phyloP scores from a whole-genome alignment of 2,113 vertebrate genomes.

The Cephalophus harveyi region DNA sequence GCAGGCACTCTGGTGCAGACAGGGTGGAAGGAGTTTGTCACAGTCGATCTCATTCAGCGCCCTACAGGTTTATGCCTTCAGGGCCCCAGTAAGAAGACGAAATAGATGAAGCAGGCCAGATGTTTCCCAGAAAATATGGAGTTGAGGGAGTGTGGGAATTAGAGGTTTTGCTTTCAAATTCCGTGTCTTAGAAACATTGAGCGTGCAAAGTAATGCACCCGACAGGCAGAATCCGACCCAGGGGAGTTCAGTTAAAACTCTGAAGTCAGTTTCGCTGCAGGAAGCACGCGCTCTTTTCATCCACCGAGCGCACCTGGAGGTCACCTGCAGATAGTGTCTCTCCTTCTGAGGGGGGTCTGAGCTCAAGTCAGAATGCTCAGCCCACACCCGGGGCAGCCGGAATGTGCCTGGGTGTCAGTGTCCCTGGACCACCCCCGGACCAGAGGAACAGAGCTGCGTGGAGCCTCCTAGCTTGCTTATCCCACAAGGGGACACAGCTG shows the following conservation, averaged over 20 bases:
- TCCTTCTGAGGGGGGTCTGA: neutral
- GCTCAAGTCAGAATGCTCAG: neutral
- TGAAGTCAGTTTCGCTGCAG: neutral
- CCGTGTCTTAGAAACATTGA: neutral
- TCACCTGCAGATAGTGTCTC: neutral
- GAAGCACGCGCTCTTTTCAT: neutral
- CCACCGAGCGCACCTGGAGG: neutral
- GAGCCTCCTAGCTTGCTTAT: neutral
- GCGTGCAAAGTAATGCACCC: neutral
- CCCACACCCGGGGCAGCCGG: neutral
- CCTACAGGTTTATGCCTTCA: neutral
- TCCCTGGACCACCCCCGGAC: accelerated
- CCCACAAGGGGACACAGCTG: no score
- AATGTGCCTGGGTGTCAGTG: neutral
- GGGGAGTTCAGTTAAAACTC: neutral
- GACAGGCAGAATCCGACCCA: neutral
- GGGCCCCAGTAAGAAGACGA: neutral
- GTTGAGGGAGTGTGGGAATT: neutral
- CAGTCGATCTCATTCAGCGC: accelerated
- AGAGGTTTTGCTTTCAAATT: neutral
- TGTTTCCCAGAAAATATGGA: neutral
- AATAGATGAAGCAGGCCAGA: neutral
- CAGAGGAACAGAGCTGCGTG: neutral
- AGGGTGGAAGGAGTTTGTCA: neutral
- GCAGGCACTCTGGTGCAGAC: neutral